Evolutionary conservation across 1,140 invertebrate genomes (phyloP).

Genomic region (Drosophila orena): DNA sequence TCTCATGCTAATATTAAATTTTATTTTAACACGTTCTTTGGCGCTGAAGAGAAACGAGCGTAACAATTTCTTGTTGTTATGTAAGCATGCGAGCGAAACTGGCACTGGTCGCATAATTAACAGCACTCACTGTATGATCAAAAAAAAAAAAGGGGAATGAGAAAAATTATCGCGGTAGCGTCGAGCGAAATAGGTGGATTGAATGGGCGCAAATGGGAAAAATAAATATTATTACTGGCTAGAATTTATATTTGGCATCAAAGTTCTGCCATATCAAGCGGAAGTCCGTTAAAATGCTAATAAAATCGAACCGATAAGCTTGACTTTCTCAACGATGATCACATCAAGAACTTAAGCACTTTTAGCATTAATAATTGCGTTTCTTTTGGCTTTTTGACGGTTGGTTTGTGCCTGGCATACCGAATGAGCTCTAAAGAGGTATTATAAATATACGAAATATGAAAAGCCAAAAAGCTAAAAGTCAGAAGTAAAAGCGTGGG

Average conservation of each 20-base stretch:
- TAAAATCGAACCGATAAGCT: constrained; percentile 3
- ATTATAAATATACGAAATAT: constrained; percentile 46
- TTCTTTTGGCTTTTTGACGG: constrained; percentile 58
- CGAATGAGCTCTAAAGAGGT: constrained; percentile 62
- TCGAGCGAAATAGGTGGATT: constrained; percentile 26
- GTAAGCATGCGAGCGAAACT: constrained; percentile 80
- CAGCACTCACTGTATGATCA: constrained; percentile 51
- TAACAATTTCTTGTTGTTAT: constrained; percentile 72
- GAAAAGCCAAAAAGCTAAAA: constrained; percentile 41
- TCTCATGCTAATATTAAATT: constrained; percentile 80
- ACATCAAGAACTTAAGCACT: constrained; percentile 50
- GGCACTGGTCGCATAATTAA: constrained; percentile 58
- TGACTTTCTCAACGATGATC: constrained; percentile 46
- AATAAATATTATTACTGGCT: constrained; percentile 59
- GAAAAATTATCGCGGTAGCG: constrained; percentile 31
- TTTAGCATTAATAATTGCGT: constrained; percentile 76
- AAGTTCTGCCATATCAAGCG: constrained; percentile 27
- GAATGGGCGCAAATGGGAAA: constrained; percentile 65
- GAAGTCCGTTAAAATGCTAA: constrained; percentile 37
- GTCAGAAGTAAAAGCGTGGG: constrained; percentile 57
- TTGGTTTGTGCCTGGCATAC: constrained; percentile 58
- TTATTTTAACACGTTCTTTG: constrained; percentile 78
- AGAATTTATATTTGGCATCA: constrained; percentile 36
- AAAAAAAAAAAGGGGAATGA: constrained; percentile 18
- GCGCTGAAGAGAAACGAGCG: constrained; percentile 16